Conservation (phyloP, 2,797 vertebrate species). For the Arnoldichthys spilopterus region DNA sequence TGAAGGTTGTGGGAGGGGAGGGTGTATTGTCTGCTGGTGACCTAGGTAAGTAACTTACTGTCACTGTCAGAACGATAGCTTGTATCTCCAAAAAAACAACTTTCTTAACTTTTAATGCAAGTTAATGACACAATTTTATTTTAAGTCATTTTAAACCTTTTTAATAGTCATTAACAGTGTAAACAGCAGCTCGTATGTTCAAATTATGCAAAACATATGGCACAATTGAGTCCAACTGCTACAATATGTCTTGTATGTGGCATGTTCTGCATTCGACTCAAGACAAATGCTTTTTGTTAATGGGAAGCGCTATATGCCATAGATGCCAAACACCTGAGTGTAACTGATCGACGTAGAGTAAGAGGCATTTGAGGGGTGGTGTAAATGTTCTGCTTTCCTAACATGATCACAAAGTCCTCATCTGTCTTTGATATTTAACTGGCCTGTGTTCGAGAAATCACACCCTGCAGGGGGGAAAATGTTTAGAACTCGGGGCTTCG, state of each 20-base stretch:
- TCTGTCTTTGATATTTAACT: slow-evolving; percentile 61
- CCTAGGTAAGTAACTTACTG: background rate
- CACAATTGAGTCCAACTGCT: no score
- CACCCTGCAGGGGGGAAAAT: slow-evolving; percentile 10
- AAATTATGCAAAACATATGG: no score
- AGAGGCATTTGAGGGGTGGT: slow-evolving; percentile 50
- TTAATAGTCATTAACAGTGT: no score
- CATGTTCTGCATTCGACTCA: background rate
- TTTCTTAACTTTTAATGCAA: no score
- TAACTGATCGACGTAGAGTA: background rate
- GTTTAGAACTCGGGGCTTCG: background rate
- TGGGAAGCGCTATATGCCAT: slow-evolving; percentile 39
- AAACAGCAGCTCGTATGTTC: no score
- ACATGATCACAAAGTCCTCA: slow-evolving; percentile 52
- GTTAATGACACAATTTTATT: no score
- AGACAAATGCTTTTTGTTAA: slow-evolving; percentile 28
- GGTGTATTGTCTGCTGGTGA: slow-evolving; percentile 2
- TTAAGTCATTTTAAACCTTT: no score
- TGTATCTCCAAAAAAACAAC: no score
- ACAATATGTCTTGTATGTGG: no score
- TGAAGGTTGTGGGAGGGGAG: background rate
- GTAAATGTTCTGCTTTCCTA: slow-evolving; percentile 26
- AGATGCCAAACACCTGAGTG: slow-evolving; percentile 22
- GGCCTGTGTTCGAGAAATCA: slow-evolving; percentile 55
- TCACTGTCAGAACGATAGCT: no score